phyloP scores from a whole-genome alignment of 2,113 vertebrate genomes.

The Channa maculata region DNA sequence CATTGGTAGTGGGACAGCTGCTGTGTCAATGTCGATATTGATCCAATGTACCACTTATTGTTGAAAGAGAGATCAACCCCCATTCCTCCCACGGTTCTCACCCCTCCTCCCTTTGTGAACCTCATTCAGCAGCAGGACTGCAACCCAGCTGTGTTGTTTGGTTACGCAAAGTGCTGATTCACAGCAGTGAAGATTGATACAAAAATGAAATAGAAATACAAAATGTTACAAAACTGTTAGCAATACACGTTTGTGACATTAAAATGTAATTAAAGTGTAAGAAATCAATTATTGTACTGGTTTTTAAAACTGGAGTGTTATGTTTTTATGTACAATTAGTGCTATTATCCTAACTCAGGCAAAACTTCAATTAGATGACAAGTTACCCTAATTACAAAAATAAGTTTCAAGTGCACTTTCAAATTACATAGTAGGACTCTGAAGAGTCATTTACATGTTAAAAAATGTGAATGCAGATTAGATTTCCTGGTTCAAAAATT shows the following conservation, averaged over 20 bases:
- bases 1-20: slow-evolving; percentile 80
- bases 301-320: background rate
- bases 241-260: background rate
- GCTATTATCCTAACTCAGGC: background rate
- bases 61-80: slow-evolving; percentile 52
- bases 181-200: background rate
- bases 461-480: too few relatives aligned
- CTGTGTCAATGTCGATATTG: slow-evolving; percentile 81
- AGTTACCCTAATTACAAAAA: background rate
- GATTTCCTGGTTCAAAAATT: too few relatives aligned
- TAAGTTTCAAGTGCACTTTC: background rate
- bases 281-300: too few relatives aligned
- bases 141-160: slow-evolving; percentile 68
- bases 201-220: too few relatives aligned
- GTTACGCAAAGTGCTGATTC: slow-evolving; percentile 14
- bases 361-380: background rate
- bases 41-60: slow-evolving; percentile 76
- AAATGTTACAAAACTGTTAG: background rate
- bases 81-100: slow-evolving; percentile 41
- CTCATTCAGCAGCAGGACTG: slow-evolving; percentile 62
- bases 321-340: background rate
- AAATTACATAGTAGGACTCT: too few relatives aligned
- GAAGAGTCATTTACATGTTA: too few relatives aligned
- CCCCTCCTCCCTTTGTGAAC: slow-evolving; percentile 51
- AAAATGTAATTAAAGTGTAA: too few relatives aligned